Evolutionary conservation across 92 coral and sea anemone genomes (phyloP).

Genomic region (Umimayanthus kanabou): DNA sequence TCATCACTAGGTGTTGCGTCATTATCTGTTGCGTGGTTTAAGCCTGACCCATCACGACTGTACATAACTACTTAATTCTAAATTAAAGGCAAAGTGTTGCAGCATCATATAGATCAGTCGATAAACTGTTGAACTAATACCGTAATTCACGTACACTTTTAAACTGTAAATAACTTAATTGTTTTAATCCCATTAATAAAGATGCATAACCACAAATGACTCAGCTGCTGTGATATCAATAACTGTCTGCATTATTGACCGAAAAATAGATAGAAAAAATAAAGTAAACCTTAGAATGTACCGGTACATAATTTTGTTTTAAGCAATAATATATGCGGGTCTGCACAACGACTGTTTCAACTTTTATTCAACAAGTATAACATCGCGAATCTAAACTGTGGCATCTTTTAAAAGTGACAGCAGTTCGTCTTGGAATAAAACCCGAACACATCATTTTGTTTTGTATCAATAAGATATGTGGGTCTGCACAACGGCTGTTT

Average conservation of each 20-base stretch:
- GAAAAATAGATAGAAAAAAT: too few relatives aligned
- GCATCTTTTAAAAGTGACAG: not conserved
- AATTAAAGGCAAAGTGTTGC: not conserved
- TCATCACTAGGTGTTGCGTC: too few relatives aligned
- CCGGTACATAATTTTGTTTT: not conserved
- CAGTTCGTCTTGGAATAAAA: not conserved
- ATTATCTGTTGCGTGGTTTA: too few relatives aligned
- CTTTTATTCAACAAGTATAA: too few relatives aligned
- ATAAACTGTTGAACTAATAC: not conserved
- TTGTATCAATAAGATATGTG: not conserved
- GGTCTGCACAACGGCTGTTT: not conserved
- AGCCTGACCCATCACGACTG: not conserved
- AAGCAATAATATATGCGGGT: not conserved
- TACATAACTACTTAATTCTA: not conserved
- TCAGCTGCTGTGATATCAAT: conserved; percentile 11
- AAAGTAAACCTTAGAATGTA: too few relatives aligned
- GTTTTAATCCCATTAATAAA: conserved; percentile 1
- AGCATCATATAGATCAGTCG: not conserved
- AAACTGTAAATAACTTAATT: conserved; percentile 8
- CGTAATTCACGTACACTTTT: not conserved
- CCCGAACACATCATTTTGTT: not conserved
- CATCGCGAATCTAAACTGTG: not conserved
- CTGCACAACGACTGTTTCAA: not conserved
- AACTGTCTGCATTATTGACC: not conserved
- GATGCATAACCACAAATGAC: conserved; percentile 1